Base-by-base conservation (phyloP, 1,140 invertebrate genomes). In the Eufriesea mexicana region DNA sequence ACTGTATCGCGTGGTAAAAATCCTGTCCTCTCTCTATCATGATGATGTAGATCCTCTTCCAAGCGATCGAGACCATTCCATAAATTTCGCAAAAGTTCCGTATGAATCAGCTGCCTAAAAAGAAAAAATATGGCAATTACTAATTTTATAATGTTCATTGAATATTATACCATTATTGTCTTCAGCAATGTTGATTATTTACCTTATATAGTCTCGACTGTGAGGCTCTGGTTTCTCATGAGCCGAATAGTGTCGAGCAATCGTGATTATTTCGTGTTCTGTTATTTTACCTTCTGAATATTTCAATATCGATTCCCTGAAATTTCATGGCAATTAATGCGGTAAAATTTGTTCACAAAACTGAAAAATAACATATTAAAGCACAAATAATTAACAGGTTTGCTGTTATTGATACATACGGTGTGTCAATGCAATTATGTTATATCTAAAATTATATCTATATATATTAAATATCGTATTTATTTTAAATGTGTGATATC, bases 221-320 rank as follows among this genome's bases (percentile, higher is more conserved):
- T 86, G 79, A 86, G 85, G 91, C 85, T 95, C 94, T 84, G 91
- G 91, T 14, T 90, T 92, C 55, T 92, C 87, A 2, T 84, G 90
- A 79, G 91, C 76, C 42, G 94, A 91, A 92, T 97, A 97, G 84
- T 95, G 93, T 86, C 97, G 95, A 23, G 96, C 96, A 8, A 97
- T 92, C 12, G 97, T 97, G 16, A 97, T 94, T 84, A 97, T 96
- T 94, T 98, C 97, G 67, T 98, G 97, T 86, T 97, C 96, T 2
- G 95, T 96, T 91, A 97, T 96, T 72, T 96, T 94, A 70, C 96
- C 95, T 55, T 95, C 96, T 90, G 97, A 88, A 88, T 92, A 93
- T 75, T 92, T 94, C 91, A 94, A 93, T 35, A 97, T 84, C 0
- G 95, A 95, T 89, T 95, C 94, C 79, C 95, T 96, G 49, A 91